Conservation (phyloP, 2,797 vertebrate species). For the Podarcis lilfordi region DNA sequence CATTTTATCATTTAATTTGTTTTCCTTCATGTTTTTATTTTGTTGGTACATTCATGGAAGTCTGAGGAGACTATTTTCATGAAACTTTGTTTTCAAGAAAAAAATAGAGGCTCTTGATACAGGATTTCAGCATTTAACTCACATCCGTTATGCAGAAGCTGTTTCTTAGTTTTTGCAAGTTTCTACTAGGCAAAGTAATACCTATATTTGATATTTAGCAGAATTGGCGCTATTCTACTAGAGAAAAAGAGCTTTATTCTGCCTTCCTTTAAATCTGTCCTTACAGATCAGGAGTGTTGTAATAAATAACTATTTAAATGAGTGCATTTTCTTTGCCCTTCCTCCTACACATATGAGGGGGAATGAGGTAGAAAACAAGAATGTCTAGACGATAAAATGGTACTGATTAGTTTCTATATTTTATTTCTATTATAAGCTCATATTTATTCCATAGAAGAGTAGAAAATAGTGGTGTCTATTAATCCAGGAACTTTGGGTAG, state of each 20-base stretch:
- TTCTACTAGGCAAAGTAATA: not conserved
- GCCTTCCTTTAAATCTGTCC: not conserved
- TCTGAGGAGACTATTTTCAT: constrained; percentile 3
- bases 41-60: not conserved
- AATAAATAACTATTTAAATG: not conserved
- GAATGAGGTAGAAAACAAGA: not conserved
- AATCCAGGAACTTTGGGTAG: not conserved
- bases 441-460: not conserved
- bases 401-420: not conserved
- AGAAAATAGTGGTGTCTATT: not conserved
- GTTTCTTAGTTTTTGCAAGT: not conserved
- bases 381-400: not conserved
- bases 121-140: not conserved
- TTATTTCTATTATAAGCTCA: not conserved
- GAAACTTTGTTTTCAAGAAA: not conserved
- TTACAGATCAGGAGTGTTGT: not conserved
- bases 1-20: not conserved
- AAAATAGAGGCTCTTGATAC: constrained; percentile 4
- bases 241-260: not conserved
- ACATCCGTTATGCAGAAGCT: not conserved
- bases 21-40: constrained; percentile 11
- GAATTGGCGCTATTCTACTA: not conserved
- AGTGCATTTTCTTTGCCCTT: not conserved
- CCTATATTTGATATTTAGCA: not conserved
- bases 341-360: not conserved